phyloP scores from a whole-genome alignment of 2,888 invertebrate genomes.

The Hyles lineata region DNA sequence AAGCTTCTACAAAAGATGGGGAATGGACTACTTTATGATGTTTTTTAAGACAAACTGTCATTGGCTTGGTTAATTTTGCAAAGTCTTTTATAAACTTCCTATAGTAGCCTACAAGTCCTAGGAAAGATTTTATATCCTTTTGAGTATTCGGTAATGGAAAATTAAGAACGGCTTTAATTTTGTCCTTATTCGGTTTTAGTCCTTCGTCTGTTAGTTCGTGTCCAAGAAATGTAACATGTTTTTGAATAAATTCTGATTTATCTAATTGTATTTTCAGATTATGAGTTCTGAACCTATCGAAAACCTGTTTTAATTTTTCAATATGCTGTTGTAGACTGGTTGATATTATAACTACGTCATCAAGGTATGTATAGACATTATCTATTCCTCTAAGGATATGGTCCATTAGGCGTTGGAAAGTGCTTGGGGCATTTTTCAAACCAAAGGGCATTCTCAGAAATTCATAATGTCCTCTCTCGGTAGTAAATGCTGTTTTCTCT shows the following conservation, averaged over 20 bases:
- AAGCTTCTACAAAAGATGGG: slow-evolving; percentile 40
- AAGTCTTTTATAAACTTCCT: slow-evolving; percentile 46
- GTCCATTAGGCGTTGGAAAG: no score
- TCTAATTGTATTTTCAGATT: slow-evolving; percentile 44
- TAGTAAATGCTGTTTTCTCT: no score
- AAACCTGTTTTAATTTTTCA: slow-evolving; percentile 41
- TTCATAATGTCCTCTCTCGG: no score
- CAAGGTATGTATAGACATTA: no score
- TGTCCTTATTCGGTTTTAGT: slow-evolving; percentile 47
- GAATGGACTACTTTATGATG: slow-evolving; percentile 33
- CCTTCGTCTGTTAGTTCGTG: slow-evolving; percentile 42
- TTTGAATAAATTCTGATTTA: slow-evolving; percentile 43
- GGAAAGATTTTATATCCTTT: slow-evolving; percentile 45
- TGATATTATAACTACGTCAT: no score
- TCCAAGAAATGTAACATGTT: slow-evolving; percentile 38
- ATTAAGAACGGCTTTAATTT: slow-evolving; percentile 43
- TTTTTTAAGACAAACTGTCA: slow-evolving; percentile 46
- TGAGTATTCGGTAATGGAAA: slow-evolving; percentile 43
- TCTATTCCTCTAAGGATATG: no score
- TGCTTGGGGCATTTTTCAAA: no score
- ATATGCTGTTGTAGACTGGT: no score
- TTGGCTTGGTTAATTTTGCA: slow-evolving; percentile 44
- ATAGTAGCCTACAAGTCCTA: slow-evolving; percentile 40
- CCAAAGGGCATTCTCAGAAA: no score
- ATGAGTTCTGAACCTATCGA: slow-evolving; percentile 41